A percentile compares a stretch with the other conserved stretches of the same genome.
These are phyloP conservation scores for Astur gentilis DNA, from an alignment of 2,113 vertebrate species.

Conservation along the genomic window DNA sequence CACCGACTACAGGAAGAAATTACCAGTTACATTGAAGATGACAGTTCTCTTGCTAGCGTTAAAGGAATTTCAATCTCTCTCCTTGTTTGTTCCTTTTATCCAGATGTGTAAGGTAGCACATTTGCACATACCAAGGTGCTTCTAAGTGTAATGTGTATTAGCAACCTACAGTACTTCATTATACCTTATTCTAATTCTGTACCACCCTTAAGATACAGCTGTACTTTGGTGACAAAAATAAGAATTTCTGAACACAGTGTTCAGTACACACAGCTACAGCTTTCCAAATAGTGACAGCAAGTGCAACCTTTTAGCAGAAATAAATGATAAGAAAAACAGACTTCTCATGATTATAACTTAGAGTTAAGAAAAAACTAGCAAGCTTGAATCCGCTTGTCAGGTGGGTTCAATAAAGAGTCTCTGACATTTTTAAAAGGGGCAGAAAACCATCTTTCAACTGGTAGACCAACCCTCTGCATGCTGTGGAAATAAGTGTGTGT, in stretches of 20 bases:
- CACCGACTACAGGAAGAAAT: background rate
- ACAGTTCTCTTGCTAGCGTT: background rate
- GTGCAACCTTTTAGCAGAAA: constrained; percentile 3
- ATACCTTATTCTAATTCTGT: constrained; percentile 6
- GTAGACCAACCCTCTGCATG: background rate
- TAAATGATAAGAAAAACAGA: background rate
- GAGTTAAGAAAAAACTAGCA: background rate
- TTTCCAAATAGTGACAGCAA: background rate
- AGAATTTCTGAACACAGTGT: constrained; percentile 6
- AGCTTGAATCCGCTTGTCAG: background rate
- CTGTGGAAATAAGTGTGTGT: background rate
- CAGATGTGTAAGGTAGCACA: background rate
- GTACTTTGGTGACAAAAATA: constrained; percentile 36
- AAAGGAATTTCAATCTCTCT: background rate
- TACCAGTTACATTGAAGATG: background rate
- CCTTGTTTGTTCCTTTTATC: background rate
- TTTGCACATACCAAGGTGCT: background rate
- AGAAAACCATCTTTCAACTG: background rate
- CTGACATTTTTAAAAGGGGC: background rate
- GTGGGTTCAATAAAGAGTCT: background rate
- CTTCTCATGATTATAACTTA: background rate
- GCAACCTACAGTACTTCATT: background rate
- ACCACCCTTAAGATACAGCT: background rate
- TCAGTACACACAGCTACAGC: background rate
- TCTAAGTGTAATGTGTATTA: background rate